phyloP scores from a whole-genome alignment of 2,797 vertebrate genomes.

The Pseudochirops cupreus region DNA sequence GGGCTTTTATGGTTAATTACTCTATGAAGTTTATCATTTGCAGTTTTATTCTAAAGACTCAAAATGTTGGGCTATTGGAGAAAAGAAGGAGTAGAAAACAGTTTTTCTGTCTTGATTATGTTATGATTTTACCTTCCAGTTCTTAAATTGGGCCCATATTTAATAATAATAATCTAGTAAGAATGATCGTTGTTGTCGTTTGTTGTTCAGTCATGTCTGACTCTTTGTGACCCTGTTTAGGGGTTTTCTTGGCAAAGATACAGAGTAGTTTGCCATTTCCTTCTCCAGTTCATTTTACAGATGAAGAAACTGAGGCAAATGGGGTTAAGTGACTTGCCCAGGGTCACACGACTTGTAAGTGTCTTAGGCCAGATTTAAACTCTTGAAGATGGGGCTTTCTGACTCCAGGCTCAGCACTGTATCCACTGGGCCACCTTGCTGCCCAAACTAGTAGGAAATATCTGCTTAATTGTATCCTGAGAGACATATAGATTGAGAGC shows the following conservation, averaged over 20 bases:
- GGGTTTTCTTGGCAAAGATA: background rate
- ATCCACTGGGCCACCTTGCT: background rate
- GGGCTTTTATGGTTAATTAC: background rate
- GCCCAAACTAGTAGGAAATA: background rate
- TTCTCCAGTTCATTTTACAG: background rate
- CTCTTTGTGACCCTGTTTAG: background rate
- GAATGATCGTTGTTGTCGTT: background rate
- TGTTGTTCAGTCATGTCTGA: background rate
- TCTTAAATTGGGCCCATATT: background rate
- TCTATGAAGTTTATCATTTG: background rate
- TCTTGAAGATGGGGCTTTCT: background rate
- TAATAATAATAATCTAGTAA: background rate
- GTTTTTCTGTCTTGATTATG: background rate
- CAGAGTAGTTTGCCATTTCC: background rate
- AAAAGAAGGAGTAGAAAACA: background rate
- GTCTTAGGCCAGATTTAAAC: background rate
- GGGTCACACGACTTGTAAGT: background rate
- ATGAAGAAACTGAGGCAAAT: background rate
- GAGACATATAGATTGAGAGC: background rate
- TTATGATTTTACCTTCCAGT: background rate
- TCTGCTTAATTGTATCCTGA: background rate
- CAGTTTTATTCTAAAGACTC: background rate
- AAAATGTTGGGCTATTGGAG: background rate
- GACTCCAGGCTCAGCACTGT: background rate
- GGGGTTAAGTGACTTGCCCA: background rate